Conservation (phyloP, 2,888 invertebrate genomes). For the Dinocampus coccinellae region DNA sequence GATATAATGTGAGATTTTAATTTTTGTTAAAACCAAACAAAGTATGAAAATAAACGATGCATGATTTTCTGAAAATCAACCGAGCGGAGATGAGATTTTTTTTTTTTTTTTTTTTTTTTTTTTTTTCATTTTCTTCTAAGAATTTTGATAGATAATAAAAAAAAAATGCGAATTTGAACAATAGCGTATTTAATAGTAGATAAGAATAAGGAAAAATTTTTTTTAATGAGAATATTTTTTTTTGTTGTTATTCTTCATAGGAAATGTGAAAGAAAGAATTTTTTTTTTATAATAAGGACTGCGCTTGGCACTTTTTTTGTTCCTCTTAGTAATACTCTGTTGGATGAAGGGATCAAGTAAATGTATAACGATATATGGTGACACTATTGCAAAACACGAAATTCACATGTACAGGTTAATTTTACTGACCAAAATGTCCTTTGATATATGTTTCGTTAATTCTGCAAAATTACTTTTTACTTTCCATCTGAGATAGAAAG, state of each 20-base stretch:
- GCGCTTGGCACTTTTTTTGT: neutral
- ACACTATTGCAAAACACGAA: neutral
- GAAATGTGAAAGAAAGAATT: neutral
- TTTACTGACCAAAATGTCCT: neutral
- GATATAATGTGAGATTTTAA: conserved; percentile 17
- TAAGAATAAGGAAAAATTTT: too few species aligned
- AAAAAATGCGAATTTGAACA: too few species aligned
- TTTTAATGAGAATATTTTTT: neutral
- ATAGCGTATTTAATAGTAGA: too few species aligned
- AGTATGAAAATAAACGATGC: conserved; percentile 11
- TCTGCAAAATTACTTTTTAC: neutral
- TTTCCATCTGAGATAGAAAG: neutral
- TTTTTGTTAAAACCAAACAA: neutral
- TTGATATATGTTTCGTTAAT: neutral
- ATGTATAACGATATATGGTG: neutral
- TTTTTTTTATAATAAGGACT: neutral
- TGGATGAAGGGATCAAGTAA: neutral
- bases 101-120: neutral
- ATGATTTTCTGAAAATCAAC: conserved; percentile 5
- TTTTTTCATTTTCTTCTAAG: neutral
- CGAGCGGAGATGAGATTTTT: conserved; percentile 18
- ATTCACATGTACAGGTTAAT: neutral
- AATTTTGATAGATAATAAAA: neutral
- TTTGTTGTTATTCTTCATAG: neutral
- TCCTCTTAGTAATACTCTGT: neutral